A percentile compares a stretch with the other conserved stretches of the same genome.
These are phyloP conservation scores for Idaea dimidiata DNA, from an alignment of 2,888 invertebrate species.

Conservation along the genomic window DNA sequence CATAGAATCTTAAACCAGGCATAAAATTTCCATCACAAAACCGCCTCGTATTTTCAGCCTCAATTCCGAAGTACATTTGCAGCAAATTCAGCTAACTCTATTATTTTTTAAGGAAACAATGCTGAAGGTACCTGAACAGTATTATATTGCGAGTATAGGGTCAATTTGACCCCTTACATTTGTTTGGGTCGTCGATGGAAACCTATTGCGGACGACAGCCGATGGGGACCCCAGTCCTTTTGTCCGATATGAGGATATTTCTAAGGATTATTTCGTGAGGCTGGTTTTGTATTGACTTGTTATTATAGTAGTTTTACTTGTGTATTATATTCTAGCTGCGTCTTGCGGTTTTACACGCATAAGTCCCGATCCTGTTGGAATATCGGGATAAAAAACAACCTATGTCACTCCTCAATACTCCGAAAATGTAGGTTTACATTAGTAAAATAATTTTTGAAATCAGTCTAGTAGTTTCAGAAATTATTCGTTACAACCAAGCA, in stretches of 20 bases:
- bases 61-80: neutral
- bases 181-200: neutral
- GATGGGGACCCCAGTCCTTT: neutral
- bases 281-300: neutral
- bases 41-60: neutral
- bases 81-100: neutral
- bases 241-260: neutral
- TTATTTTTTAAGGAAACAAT: neutral
- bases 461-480: too few species aligned
- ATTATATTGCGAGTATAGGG: neutral
- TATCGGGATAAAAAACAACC: too few species aligned
- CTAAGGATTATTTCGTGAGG: neutral
- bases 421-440: too few species aligned
- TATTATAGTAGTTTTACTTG: neutral
- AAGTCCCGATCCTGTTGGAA: too few species aligned
- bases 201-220: neutral
- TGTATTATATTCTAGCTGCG: neutral
- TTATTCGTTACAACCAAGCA: too few species aligned
- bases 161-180: neutral
- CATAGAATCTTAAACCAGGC: too few species aligned
- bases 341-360: too few species aligned
- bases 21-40: neutral
- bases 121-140: neutral
- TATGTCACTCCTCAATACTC: too few species aligned
- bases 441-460: too few species aligned